These are phyloP conservation scores for Camponotus fellah DNA, from an alignment of 2,888 invertebrate genomes.

Conservation along the genomic window DNA sequence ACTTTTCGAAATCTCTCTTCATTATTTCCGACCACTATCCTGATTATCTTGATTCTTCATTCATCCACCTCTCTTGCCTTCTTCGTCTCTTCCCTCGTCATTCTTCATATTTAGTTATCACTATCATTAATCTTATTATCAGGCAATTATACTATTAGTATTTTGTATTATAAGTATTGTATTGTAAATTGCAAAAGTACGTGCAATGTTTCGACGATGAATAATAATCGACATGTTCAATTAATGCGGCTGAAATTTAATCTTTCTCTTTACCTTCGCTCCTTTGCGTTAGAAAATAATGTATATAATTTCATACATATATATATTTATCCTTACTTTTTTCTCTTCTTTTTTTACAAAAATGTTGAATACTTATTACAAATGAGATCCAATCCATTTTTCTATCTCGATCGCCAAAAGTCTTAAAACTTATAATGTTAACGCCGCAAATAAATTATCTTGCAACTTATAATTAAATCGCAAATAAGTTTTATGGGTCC, in stretches of 20 bases:
- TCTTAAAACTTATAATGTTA: neutral
- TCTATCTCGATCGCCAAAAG: neutral
- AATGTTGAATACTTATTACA: neutral
- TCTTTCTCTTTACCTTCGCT: neutral
- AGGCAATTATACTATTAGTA: constrained; percentile 79
- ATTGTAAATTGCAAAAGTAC: constrained; percentile 81
- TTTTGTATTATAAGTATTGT: constrained; percentile 84
- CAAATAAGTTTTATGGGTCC: neutral
- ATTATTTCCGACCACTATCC: constrained; percentile 64
- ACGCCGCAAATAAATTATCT: no score
- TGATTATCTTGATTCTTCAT: constrained; percentile 2
- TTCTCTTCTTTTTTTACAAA: neutral
- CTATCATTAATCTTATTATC: constrained; percentile 77
- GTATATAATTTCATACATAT: neutral
- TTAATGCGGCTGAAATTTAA: constrained; percentile 25
- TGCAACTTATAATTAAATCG: neutral
- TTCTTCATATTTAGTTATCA: constrained; percentile 67
- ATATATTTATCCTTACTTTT: neutral
- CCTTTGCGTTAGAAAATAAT: neutral
- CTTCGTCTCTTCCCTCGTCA: constrained; percentile 59
- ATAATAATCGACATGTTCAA: constrained; percentile 85
- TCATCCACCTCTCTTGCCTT: constrained; percentile 53
- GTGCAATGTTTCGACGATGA: constrained; percentile 84
- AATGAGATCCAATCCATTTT: neutral
- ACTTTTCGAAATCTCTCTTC: constrained; percentile 66